These are phyloP conservation scores for Tanytarsus gracilentus DNA, from an alignment of 2,888 invertebrate genomes.

Conservation along the genomic window DNA sequence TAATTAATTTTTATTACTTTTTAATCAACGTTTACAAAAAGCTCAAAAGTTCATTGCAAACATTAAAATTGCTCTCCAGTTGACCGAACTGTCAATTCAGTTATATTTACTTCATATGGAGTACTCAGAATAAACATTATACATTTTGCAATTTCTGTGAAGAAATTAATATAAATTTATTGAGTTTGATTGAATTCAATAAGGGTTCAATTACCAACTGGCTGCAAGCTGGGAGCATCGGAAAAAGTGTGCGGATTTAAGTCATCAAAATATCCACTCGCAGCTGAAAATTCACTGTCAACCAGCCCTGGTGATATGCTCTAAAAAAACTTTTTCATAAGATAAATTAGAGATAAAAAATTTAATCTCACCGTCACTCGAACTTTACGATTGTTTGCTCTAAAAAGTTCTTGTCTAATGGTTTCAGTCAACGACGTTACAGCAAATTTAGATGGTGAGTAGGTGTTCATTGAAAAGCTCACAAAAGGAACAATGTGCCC, in stretches of 20 bases:
- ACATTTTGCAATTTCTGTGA: slow-evolving; percentile 35
- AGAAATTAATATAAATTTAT: not conserved
- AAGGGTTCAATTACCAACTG: too few species aligned
- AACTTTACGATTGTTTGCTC: not conserved
- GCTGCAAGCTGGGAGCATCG: not conserved
- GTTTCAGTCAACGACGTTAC: slow-evolving; percentile 16
- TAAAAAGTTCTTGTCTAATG: slow-evolving; percentile 22
- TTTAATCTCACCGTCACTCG: not conserved
- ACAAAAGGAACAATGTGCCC: slow-evolving; percentile 34
- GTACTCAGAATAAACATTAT: slow-evolving; percentile 34
- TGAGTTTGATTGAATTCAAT: too few species aligned
- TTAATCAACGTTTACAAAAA: too few species aligned
- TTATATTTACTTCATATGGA: slow-evolving; percentile 4
- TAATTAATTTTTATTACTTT: too few species aligned
- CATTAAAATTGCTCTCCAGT: slow-evolving; percentile 20
- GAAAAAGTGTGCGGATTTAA: not conserved
- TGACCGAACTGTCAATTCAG: slow-evolving; percentile 24
- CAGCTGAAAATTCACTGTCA: not conserved
- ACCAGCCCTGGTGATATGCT: not conserved
- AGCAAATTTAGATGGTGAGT: slow-evolving; percentile 23
- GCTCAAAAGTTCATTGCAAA: too few species aligned
- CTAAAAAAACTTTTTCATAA: not conserved
- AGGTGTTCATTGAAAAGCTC: slow-evolving; percentile 18
- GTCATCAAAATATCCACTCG: not conserved
- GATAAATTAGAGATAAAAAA: not conserved